Evolutionary conservation across 2,113 vertebrate genomes (phyloP).

Genomic region (Phylloscopus trochilus): DNA sequence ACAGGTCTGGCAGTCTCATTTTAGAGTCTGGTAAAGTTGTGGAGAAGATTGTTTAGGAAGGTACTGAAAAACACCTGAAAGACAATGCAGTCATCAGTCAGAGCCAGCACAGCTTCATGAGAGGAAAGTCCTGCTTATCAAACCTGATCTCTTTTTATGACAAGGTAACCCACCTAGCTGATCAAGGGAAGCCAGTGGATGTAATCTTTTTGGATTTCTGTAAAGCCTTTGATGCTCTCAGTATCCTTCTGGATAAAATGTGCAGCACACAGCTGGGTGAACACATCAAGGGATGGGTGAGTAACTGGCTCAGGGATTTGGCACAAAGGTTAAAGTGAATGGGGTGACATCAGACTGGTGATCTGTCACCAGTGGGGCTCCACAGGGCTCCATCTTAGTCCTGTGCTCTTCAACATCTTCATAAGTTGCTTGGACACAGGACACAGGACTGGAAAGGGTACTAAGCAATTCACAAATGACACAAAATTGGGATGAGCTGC

Average conservation of each 20-base stretch:
- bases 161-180: neutral
- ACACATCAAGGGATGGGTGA: neutral
- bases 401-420: neutral
- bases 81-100: neutral
- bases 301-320: neutral
- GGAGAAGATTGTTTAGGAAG: neutral
- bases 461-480: neutral
- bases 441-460: neutral
- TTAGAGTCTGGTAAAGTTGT: neutral
- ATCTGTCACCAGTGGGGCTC: neutral
- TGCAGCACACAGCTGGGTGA: neutral
- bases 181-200: neutral
- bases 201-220: neutral
- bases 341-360: neutral
- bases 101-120: neutral
- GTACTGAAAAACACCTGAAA: neutral
- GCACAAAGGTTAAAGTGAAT: neutral
- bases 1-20: neutral
- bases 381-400: neutral
- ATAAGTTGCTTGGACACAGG: neutral
- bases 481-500: fast-evolving
- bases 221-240: neutral
- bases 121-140: neutral
- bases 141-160: neutral
- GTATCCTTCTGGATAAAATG: neutral